Conservation (phyloP, 2,797 vertebrate species). For the Crocodylus rhombifer region DNA sequence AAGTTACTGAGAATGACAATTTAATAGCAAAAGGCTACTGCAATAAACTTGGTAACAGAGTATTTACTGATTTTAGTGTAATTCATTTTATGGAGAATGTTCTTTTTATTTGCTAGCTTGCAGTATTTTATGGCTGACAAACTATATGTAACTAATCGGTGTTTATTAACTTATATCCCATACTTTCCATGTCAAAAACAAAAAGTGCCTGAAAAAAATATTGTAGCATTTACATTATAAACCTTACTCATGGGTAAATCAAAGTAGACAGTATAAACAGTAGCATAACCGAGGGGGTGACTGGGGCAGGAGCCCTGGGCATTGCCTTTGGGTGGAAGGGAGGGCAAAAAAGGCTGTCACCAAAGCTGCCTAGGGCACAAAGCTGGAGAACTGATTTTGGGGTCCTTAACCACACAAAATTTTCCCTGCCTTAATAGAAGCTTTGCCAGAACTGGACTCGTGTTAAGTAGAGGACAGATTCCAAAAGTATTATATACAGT, state of each 20-base stretch:
- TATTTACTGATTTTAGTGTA: background rate
- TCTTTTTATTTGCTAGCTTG: background rate
- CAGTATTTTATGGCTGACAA: background rate
- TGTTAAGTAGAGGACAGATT: background rate
- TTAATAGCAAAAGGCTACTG: background rate
- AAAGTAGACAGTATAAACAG: background rate
- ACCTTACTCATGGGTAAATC: background rate
- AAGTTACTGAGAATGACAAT: background rate
- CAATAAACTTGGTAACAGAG: background rate
- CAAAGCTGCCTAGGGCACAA: too few species aligned
- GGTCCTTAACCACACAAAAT: background rate
- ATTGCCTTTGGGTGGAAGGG: too few species aligned
- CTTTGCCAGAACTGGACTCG: fast-evolving
- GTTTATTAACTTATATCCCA: background rate
- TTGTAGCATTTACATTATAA: background rate
- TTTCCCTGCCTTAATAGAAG: background rate
- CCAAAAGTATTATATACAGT: background rate
- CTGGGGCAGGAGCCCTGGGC: too few species aligned
- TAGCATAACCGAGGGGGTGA: too few species aligned
- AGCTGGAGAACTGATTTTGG: background rate
- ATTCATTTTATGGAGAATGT: background rate
- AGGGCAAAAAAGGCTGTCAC: too few species aligned
- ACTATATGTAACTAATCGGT: background rate
- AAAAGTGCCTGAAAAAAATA: background rate
- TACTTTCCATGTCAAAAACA: background rate